Conservation (phyloP, 2,797 vertebrate genomes). For the Zenarchopterus dispar region DNA sequence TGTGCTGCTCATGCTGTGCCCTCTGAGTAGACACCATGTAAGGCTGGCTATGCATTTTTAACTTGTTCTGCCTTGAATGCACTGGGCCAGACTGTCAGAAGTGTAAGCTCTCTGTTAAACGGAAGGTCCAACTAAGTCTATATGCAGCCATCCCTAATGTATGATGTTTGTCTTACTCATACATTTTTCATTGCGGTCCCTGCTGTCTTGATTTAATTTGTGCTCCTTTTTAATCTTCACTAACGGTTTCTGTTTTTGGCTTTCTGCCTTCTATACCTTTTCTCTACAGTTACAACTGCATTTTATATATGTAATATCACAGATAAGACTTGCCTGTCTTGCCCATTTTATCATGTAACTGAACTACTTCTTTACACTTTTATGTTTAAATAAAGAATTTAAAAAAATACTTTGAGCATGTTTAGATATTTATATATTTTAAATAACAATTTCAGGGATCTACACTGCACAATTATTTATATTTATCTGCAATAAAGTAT, state of each 20-base stretch:
- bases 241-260: not conserved
- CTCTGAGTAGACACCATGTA: not conserved
- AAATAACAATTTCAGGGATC: too few relatives aligned
- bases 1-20: too few relatives aligned
- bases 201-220: constrained; percentile 30
- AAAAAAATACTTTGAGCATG: too few relatives aligned
- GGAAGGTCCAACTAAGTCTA: constrained; percentile 29
- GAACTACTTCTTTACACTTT: too few relatives aligned
- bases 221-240: constrained; percentile 9
- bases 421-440: too few relatives aligned
- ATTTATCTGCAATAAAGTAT: not conserved
- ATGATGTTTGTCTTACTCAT: constrained; percentile 30
- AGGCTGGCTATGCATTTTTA: constrained; percentile 43
- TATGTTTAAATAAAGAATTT: too few relatives aligned
- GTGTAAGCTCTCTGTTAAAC: constrained; percentile 45
- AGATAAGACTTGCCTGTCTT: too few relatives aligned
- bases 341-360: too few relatives aligned
- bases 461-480: too few relatives aligned
- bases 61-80: constrained; percentile 34
- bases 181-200: constrained; percentile 26
- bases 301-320: too few relatives aligned
- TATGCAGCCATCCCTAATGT: constrained; percentile 31
- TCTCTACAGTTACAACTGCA: too few relatives aligned
- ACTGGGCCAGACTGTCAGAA: constrained; percentile 39
- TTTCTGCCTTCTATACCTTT: not conserved